Evolutionary conservation across 92 coral and sea anemone genomes (phyloP).

Genomic region (Parazoanthus darwini): DNA sequence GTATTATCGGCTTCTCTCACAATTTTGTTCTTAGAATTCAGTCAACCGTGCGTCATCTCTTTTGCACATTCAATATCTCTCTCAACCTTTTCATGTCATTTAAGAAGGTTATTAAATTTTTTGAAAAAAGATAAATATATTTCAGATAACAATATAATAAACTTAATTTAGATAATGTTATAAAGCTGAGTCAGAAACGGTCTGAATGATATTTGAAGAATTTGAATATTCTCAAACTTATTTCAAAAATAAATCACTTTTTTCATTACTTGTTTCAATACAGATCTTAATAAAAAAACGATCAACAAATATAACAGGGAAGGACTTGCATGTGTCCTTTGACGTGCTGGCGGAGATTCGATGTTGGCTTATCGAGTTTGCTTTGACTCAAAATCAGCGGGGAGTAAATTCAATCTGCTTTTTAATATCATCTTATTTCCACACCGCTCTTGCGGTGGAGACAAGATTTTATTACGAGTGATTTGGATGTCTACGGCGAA

Average conservation of each 20-base stretch:
- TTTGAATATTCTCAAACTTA: background rate
- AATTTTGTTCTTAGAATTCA: background rate
- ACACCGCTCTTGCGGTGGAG: constrained; percentile 23
- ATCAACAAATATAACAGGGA: background rate
- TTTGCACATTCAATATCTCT: background rate
- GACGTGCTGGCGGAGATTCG: constrained; percentile 2
- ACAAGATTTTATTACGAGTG: constrained; percentile 23
- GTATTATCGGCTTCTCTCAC: background rate
- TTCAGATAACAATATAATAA: background rate
- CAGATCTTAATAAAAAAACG: background rate
- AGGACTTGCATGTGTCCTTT: background rate
- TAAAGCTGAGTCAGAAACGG: background rate
- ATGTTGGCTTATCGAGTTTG: constrained; percentile 23
- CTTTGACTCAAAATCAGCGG: constrained; percentile 36
- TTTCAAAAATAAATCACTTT: background rate
- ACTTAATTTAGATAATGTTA: constrained; percentile 5
- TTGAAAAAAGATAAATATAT: background rate
- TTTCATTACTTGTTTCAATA: background rate
- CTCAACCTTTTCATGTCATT: background rate
- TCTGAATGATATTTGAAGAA: background rate
- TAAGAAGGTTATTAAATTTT: background rate
- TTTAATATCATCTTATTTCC: constrained; percentile 32
- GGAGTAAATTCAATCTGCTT: constrained; percentile 1
- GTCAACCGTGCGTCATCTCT: background rate
- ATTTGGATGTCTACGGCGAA: background rate